phyloP scores from a whole-genome alignment of 2,888 invertebrate genomes.

The Atrina japonica region DNA sequence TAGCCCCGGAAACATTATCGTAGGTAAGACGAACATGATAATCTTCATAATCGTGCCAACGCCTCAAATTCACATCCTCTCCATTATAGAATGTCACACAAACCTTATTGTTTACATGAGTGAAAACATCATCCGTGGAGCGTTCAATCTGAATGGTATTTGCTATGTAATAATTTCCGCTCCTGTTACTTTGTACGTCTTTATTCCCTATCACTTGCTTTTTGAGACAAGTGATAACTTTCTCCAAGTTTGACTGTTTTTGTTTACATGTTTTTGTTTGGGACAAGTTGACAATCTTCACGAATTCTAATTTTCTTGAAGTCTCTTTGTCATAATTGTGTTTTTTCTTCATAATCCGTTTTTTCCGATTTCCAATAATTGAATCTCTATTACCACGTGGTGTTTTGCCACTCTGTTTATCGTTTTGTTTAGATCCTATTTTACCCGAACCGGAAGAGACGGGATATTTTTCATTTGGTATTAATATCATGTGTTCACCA shows the following conservation, averaged over 20 bases:
- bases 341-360: background rate
- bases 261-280: background rate
- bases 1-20: conserved; percentile 22
- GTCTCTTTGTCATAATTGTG: background rate
- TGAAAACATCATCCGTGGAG: conserved; percentile 4
- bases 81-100: background rate
- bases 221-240: background rate
- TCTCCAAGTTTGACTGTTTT: background rate
- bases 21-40: conserved; percentile 8
- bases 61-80: conserved; percentile 5
- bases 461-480: background rate
- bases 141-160: conserved; percentile 20
- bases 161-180: background rate
- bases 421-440: background rate
- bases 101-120: conserved; percentile 5
- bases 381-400: background rate
- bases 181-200: background rate
- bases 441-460: background rate
- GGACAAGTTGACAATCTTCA: background rate
- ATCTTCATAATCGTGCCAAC: conserved; percentile 27
- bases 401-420: background rate
- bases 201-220: background rate
- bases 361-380: background rate
- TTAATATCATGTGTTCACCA: background rate
- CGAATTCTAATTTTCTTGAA: conserved; percentile 7